Base-by-base conservation (phyloP, 2,797 vertebrate species). In the Florisuga fusca region DNA sequence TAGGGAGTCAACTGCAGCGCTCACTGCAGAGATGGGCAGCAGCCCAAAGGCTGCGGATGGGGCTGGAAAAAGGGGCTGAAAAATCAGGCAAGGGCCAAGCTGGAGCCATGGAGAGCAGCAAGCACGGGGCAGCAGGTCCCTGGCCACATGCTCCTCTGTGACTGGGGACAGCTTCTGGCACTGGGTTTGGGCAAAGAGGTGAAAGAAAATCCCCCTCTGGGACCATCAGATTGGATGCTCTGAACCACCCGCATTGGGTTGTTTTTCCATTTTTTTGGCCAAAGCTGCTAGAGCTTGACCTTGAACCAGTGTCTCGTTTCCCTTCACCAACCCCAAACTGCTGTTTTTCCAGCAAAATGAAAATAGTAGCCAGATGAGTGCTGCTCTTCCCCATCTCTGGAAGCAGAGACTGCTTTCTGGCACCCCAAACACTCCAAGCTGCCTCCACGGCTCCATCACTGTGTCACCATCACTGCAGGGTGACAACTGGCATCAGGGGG, bases 401-500 rank as follows among this genome's bases (percentile, higher is more conserved):
- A 18, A 16, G 29, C 51, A n/a, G 55, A 48, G 18, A 76, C 71
- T 33, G 59, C 14, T 66, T 15, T 50, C 22, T 25, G 59, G 43
- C 26, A 7, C 31, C 38, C 57, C 66, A 57, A 57, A 45, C 4
- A 15, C 4, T 50, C 43, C 4, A 1, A 66, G 34, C 2, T 1
- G 0, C 8, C 50, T 33, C 55, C 34, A 15, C 1, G 2, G 50
- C 45, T 45, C 41, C 0, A n/a, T n/a, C n/a, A n/a, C n/a, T n/a
- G n/a, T n/a, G n/a, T n/a, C n/a, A 0, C 14, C n/a, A 57, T 7
- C 50, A 50, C 26, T 5, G 0, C 43, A 4, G 45, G 29, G 14
- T 26, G n/a, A 20, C 55, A 34, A 38, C n/a, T 3, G 1, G 66
- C 5, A 23, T 6, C 0, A 6, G 19, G 38, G 1, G 38, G 1